These are phyloP conservation scores for Melanogrammus aeglefinus DNA, from an alignment of 2,797 vertebrate species.

Conservation along the genomic window DNA sequence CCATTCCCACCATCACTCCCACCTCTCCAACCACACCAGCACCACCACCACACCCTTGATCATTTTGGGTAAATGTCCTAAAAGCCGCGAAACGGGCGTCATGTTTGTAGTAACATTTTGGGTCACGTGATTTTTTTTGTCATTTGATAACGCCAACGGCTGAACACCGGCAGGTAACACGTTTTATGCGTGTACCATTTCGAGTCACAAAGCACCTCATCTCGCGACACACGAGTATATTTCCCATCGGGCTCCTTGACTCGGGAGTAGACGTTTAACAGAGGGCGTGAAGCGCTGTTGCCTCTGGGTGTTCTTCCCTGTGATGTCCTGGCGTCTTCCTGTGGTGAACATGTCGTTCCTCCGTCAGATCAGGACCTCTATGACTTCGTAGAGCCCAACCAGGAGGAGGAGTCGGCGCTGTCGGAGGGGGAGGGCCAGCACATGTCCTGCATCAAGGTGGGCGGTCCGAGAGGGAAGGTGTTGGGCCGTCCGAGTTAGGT, in stretches of 20 bases:
- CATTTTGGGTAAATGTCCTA: neutral
- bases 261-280: too few relatives aligned
- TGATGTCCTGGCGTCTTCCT: slow-evolving; percentile 27
- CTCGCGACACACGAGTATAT: neutral
- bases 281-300: neutral
- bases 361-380: slow-evolving; percentile 84
- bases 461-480: slow-evolving; percentile 26
- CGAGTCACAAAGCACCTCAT: too few relatives aligned
- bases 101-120: neutral
- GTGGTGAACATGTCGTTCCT: slow-evolving; percentile 66
- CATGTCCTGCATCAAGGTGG: slow-evolving; percentile 89
- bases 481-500: slow-evolving; percentile 66
- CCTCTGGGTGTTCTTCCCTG: neutral
- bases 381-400: slow-evolving; percentile 89
- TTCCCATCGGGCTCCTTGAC: neutral
- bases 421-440: slow-evolving; percentile 85
- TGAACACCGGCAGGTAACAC: too few relatives aligned
- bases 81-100: too few relatives aligned
- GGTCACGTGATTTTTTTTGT: neutral
- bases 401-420: slow-evolving; percentile 84
- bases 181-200: too few relatives aligned
- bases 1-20: neutral
- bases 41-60: neutral
- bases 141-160: neutral
- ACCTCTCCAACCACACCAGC: neutral